Evolutionary conservation across 1,140 invertebrate species (phyloP).

Genomic region (Ditylenchus dipsaci): DNA sequence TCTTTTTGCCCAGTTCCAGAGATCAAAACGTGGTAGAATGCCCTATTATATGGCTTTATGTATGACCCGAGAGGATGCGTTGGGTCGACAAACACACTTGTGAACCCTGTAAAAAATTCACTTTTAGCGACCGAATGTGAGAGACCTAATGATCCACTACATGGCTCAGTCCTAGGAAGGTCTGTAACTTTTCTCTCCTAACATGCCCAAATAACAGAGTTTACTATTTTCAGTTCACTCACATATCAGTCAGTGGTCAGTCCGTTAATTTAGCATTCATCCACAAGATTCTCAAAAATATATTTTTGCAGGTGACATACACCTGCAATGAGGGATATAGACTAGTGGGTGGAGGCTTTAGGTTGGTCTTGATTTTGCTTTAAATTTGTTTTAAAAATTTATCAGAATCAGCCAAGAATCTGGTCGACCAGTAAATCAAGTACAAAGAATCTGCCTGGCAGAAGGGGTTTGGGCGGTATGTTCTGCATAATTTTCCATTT

Average conservation of each 20-base stretch:
- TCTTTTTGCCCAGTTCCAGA: no score
- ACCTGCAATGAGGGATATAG: slow-evolving; percentile 87
- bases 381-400: slow-evolving; percentile 3
- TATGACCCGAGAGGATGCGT: background rate
- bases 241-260: slow-evolving; percentile 71
- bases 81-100: no score
- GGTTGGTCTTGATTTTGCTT: slow-evolving; percentile 6
- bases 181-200: no score
- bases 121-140: slow-evolving; percentile 55
- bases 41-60: no score
- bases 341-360: slow-evolving; percentile 72
- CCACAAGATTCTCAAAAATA: background rate
- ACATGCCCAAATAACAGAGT: background rate
- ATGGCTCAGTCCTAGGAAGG: slow-evolving; percentile 72
- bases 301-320: slow-evolving; percentile 65
- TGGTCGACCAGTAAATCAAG: background rate
- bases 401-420: slow-evolving; percentile 62
- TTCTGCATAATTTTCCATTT: no score
- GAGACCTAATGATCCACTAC: slow-evolving; percentile 51
- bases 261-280: no score
- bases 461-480: slow-evolving; percentile 77
- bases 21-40: no score
- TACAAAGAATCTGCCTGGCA: slow-evolving; percentile 73
- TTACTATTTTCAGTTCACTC: slow-evolving; percentile 67
- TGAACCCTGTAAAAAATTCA: no score